A percentile compares a stretch with the other conserved stretches of the same genome.
These are phyloP conservation scores for Bacillus rossius DNA, from an alignment of 1,140 invertebrate genomes.

Conservation along the genomic window DNA sequence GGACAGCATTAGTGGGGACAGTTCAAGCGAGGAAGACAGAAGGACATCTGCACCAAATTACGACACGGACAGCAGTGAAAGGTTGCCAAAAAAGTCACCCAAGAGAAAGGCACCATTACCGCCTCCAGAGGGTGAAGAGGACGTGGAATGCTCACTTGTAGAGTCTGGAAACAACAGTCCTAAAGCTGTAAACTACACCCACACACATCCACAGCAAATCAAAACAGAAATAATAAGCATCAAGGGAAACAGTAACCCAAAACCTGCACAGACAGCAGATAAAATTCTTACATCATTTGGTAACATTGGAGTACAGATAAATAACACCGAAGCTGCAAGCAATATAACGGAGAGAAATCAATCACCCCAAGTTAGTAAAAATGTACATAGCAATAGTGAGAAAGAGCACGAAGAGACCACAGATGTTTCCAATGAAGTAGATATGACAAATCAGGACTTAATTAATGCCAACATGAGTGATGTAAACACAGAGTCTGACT, in stretches of 20 bases:
- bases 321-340: too few relatives aligned
- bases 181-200: neutral
- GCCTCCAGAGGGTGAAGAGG: slow-evolving; percentile 37
- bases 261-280: slow-evolving; percentile 7
- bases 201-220: too few relatives aligned
- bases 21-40: slow-evolving; percentile 32
- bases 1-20: slow-evolving; percentile 7
- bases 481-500: slow-evolving; percentile 14
- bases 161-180: slow-evolving; percentile 1
- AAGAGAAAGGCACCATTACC: slow-evolving; percentile 66
- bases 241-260: neutral
- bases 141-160: neutral
- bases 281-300: slow-evolving; percentile 14
- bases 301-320: slow-evolving; percentile 2
- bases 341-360: too few relatives aligned
- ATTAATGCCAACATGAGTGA: neutral
- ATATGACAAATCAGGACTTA: neutral
- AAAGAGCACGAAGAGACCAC: too few relatives aligned
- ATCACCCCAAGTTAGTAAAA: too few relatives aligned
- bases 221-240: neutral
- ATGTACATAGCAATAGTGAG: too few relatives aligned
- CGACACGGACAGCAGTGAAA: slow-evolving; percentile 17
- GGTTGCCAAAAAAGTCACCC: slow-evolving; percentile 46
- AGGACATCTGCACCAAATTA: neutral
- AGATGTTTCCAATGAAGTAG: too few relatives aligned